These are phyloP conservation scores for Drosophila villosipedis DNA, from an alignment of 2,888 invertebrate genomes.

Conservation along the genomic window DNA sequence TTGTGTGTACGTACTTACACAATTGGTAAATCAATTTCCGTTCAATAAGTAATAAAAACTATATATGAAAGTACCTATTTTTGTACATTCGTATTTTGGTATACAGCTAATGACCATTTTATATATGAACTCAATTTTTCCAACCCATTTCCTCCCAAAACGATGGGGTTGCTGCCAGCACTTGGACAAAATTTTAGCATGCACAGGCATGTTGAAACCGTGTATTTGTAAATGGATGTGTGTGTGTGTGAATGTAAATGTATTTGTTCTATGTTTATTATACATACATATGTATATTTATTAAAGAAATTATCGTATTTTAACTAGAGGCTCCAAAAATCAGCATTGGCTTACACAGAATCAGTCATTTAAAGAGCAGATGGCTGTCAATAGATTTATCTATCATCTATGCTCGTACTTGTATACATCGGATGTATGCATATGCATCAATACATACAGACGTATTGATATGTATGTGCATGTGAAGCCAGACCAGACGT, in stretches of 20 bases:
- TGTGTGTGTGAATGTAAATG: background rate
- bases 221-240: background rate
- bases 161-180: background rate
- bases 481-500: constrained; percentile 48
- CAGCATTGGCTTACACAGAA: constrained; percentile 1
- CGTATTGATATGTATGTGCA: constrained; percentile 13
- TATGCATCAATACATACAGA: constrained; percentile 6
- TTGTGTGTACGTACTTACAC: background rate
- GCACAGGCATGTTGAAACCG: background rate
- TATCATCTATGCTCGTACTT: background rate
- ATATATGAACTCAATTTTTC: background rate
- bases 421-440: background rate
- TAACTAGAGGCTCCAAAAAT: background rate
- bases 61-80: background rate
- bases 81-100: background rate
- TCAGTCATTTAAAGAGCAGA: constrained; percentile 3
- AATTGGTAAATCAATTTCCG: constrained; percentile 3
- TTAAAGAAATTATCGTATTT: background rate
- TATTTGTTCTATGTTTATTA: background rate
- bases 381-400: constrained; percentile 12
- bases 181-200: background rate
- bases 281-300: background rate
- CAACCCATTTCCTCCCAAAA: background rate
- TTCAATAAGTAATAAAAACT: constrained; percentile 18
- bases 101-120: background rate